Evolutionary conservation across 2,113 vertebrate genomes (phyloP), one percentile per base, ranked within the genome.

Genomic region (Caloenas nicobarica): DNA sequence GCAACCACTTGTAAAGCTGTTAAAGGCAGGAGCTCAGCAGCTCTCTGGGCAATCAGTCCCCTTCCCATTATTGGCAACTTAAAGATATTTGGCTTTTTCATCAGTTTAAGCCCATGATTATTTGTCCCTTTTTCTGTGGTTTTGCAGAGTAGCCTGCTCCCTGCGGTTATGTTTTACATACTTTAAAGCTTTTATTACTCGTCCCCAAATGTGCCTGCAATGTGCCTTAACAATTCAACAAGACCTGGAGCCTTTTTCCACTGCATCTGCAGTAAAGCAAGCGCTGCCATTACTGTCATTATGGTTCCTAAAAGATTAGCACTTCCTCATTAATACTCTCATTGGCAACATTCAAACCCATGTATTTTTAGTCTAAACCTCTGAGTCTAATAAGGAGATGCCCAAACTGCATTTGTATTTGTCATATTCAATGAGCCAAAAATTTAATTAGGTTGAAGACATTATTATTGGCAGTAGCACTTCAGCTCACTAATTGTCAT

Each of bases 371-470:
- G 54, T 51, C 22, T 48, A 65, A 84, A 91, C 58, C 26, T 28
- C 78, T 13, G 62, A 91, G 48, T 74, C 71, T 72, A 95, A 89
- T 86, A 71, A 85, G 73, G 76, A 86, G 60, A 78, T 62, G 71
- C 53, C 80, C 61, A 93, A 95, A 91, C 34, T 60, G 73, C 76
- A 88, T 95, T 95, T 95, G 56, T 94, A 92, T 96, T 96, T 96
- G 86, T 97, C 94, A 93, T 96, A 86, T 82, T 69, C 91, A 97
- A 95, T 96, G 91, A 97, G 90, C 90, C 95, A 97, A 95, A 95
- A 81, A 95, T 93, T 95, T 96, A 96, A 97, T 97, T 97, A 95
- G 77, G 46, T 78, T 87, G 88, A 95, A 94, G 85, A 62, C 81
- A 95, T 93, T 94, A 95, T 84, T 88, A 94, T 40, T 82, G 86